Percentiles rank a stretch among this genome's conserved stretches.
These are phyloP conservation scores for Tuta absoluta DNA, from an alignment of 2,888 invertebrate genomes.

Conservation along the genomic window DNA sequence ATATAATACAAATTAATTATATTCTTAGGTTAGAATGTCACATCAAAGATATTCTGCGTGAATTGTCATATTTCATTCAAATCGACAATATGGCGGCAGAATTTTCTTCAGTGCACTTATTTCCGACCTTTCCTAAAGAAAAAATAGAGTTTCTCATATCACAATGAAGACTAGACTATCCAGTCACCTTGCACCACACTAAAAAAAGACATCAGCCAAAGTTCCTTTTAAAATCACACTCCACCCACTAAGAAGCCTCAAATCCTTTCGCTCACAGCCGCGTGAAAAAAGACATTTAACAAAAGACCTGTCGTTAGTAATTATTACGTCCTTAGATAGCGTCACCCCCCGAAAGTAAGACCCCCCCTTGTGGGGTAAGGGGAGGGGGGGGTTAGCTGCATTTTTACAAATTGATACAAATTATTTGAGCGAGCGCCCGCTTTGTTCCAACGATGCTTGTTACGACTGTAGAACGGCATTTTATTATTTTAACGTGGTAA, in stretches of 20 bases:
- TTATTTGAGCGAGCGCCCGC: slow-evolving; percentile 79
- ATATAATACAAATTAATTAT: too few relatives aligned
- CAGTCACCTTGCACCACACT: not conserved
- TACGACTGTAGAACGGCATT: slow-evolving; percentile 78
- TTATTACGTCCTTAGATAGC: slow-evolving; percentile 66
- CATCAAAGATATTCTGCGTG: too few relatives aligned
- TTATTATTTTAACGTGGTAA: slow-evolving; percentile 69
- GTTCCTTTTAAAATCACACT: slow-evolving; percentile 4
- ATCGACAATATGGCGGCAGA: too few relatives aligned
- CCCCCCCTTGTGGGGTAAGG: slow-evolving; percentile 44
- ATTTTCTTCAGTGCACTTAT: too few relatives aligned
- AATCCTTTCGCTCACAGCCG: slow-evolving; percentile 21
- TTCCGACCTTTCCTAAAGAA: too few relatives aligned
- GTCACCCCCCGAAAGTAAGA: slow-evolving; percentile 39
- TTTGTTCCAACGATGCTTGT: slow-evolving; percentile 81
- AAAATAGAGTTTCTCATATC: too few relatives aligned
- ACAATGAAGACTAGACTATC: too few relatives aligned
- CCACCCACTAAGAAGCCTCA: slow-evolving; percentile 1
- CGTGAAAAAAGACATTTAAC: slow-evolving; percentile 25
- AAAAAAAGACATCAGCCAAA: not conserved
- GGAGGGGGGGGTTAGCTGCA: slow-evolving; percentile 68
- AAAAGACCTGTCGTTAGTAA: slow-evolving; percentile 59
- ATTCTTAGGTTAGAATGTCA: too few relatives aligned
- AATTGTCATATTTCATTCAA: too few relatives aligned
- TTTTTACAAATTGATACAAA: slow-evolving; percentile 82